phyloP scores from a whole-genome alignment of 1,140 invertebrate genomes.

The Nixonia krombeini region DNA sequence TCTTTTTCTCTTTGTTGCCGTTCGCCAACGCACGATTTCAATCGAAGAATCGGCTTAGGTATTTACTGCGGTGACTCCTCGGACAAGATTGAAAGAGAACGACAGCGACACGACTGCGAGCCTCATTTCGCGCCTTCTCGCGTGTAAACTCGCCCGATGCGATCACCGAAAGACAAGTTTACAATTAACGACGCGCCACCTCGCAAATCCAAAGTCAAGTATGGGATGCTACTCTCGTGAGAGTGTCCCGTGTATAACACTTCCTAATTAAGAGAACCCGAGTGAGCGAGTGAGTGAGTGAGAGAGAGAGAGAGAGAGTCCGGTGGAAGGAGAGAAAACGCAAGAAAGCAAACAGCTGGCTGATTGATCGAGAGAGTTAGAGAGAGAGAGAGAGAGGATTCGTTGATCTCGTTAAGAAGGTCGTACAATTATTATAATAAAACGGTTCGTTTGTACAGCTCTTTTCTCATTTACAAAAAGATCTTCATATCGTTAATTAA shows the following conservation, averaged over 20 bases:
- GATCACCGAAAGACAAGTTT: conserved; percentile 48
- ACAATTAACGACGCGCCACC: conserved; percentile 52
- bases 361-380: conserved; percentile 36
- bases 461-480: conserved; percentile 17
- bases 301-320: conserved; percentile 8
- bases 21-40: no score
- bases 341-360: conserved; percentile 11
- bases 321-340: neutral
- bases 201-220: conserved; percentile 33
- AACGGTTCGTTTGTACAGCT: no score
- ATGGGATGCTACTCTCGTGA: conserved; percentile 34
- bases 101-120: conserved; percentile 33
- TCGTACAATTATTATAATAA: conserved; percentile 33
- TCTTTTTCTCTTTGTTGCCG: no score
- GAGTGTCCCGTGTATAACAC: conserved; percentile 44
- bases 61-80: conserved; percentile 39
- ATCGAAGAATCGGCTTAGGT: conserved; percentile 31
- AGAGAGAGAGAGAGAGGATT: no score
- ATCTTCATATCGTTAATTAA: no score
- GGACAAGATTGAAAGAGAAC: conserved; percentile 20
- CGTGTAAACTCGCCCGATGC: conserved; percentile 50
- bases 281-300: no score
- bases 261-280: conserved; percentile 47
- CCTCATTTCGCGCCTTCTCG: conserved; percentile 46
- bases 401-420: conserved; percentile 37